Base-by-base conservation (phyloP, 1,140 invertebrate genomes). In the Metopolophium dirhodum region DNA sequence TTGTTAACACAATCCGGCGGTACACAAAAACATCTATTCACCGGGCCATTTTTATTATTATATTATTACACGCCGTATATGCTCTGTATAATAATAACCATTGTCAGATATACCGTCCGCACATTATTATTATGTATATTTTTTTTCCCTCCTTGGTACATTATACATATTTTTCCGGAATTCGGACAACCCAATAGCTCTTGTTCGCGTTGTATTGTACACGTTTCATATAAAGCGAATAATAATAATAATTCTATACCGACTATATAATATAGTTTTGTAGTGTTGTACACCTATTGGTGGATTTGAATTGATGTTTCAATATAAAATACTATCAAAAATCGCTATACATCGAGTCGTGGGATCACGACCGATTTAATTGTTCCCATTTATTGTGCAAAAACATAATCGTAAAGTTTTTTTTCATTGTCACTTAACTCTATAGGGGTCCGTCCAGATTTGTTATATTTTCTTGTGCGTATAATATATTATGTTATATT, bases 61-160 rank as follows among this genome's bases (percentile, higher is more conserved):
- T 83, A 92, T 83, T 92, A 92, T 92, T 92, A 82, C 91, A 92
- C 91, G 82, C 82, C 26, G 22, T 86, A 86, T 54, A 86, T 22
- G 82, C 51, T 57, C 37, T 41, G 51, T 86, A 93, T 93, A 92
- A 82, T 68, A 77, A 91, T 93, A 93, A 54, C 91, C 91, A 85
- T 93, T 93, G 91, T 93, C 91, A 37, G 37, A 45, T 86, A 86
- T 37, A 37, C 90, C 68, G 61, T 86, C 91, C 91, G 82, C 82
- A 93, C 91, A 93, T 93, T 85, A 86, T 93, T 93, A 93, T 93
- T 93, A 93, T 93, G 91, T 86, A 86, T 86, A 86, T 93, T 93
- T 93, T 91, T 47, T 82, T 77, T 49, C n/a, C 47, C 68, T 35
- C 68, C 82, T 20, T n/a, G 61, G 90, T 83, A 82, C 45, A 83